Base-by-base conservation (phyloP, 2,113 vertebrate genomes). In the Numenius arquata region DNA sequence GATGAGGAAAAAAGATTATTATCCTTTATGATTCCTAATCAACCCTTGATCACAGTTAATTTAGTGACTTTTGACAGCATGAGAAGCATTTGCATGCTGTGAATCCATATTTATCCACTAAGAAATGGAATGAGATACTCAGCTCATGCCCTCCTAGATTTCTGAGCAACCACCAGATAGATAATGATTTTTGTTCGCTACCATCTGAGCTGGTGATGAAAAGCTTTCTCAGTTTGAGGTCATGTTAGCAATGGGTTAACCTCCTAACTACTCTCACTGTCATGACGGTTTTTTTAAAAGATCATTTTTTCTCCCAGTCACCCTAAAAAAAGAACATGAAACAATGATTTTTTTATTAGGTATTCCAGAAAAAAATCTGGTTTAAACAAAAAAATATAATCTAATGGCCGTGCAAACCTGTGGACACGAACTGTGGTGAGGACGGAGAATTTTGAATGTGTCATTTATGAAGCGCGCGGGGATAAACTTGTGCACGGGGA, bases 81-180 rank as follows among this genome's bases (percentile, higher is more conserved):
- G 13, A 92, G 72, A 77, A 89, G 29, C n/a, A 88, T 91, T 92
- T 92, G 41, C 47, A 81, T 90, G 76, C 52, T 88, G 63, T 74
- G 72, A 94, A 95, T 94, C n/a, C 32, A 11, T 93, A 86, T 90
- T 88, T 78, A 74, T 83, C 29, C n/a, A 63, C 59, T 74, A 59
- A 90, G 52, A 87, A 95, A 86, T 34, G n/a, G 52, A 89, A 48
- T 16, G 11, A 92, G 61, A 55, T 56, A 61, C 30, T 80, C 12
- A 5, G 7, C 36, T 56, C 19, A 23, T n/a, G 10, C 68, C 25
- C 13, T 78, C 27, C 32, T 75, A 67, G 32, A 90, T 72, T 92
- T 77, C 88, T 71, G 63, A 67, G 30, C n/a, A 88, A 36, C 34
- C 36, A 27, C 15, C 41, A 63, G 8, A 47, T 43, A 34, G 5